Evolutionary conservation across 37 sponge, comb jelly and placozoan genomes (phyloP).

Genomic region (Haliclona indistincta): DNA sequence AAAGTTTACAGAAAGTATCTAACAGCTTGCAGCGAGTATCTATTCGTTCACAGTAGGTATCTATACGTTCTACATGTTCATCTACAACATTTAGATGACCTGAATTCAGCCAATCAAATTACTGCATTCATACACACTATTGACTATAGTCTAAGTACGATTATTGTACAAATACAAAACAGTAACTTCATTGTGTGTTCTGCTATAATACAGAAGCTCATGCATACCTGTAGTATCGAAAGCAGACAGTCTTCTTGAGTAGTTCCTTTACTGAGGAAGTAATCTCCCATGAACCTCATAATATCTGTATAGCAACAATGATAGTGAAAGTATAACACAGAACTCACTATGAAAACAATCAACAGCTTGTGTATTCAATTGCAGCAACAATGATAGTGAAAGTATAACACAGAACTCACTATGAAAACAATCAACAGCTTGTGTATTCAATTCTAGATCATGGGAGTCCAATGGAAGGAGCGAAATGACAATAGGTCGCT

Average conservation of each 20-base stretch:
- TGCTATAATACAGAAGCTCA: no score
- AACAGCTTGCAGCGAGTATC: no score
- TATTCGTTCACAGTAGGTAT: no score
- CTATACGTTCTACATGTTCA: no score
- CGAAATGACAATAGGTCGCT: constrained; percentile 30
- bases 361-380: constrained; percentile 62
- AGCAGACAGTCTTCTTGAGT: constrained; percentile 33
- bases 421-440: constrained; percentile 71
- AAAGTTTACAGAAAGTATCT: no score
- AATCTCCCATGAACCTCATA: constrained; percentile 83
- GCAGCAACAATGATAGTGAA: not conserved
- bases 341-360: constrained; percentile 44
- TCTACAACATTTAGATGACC: no score
- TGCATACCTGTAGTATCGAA: constrained; percentile 51
- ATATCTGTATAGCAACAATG: constrained; percentile 27
- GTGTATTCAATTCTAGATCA: constrained; percentile 47
- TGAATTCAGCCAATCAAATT: no score
- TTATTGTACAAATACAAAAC: no score
- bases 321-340: not conserved
- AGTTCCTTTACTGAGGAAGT: constrained; percentile 64
- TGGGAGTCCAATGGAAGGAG: constrained; percentile 41
- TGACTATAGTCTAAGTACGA: no score
- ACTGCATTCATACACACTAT: no score
- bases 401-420: constrained; percentile 11
- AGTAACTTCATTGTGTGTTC: no score